These are phyloP conservation scores for Rugalucina vietnamica DNA, from an alignment of 2,888 invertebrate species.

Conservation along the genomic window DNA sequence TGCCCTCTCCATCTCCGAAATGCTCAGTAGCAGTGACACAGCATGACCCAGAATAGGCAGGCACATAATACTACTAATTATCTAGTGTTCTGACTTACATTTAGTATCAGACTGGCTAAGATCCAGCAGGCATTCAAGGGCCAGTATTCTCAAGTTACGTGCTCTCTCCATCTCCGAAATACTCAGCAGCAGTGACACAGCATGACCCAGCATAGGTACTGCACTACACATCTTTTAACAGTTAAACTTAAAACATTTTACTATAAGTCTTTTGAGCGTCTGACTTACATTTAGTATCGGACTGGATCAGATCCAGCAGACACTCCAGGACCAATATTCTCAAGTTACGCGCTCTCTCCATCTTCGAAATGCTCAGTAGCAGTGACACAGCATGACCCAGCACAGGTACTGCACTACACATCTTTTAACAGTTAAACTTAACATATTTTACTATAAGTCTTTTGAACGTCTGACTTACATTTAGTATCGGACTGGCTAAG, in stretches of 20 bases:
- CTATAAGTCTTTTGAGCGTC: too few relatives aligned
- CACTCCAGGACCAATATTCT: slow-evolving; percentile 73
- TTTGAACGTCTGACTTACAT: too few relatives aligned
- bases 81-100: slow-evolving; percentile 74
- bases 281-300: slow-evolving; percentile 73
- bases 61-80: too few relatives aligned
- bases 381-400: slow-evolving; percentile 78
- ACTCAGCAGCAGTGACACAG: slow-evolving; percentile 74
- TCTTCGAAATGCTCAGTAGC: slow-evolving; percentile 72
- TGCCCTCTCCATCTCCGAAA: slow-evolving; percentile 72
- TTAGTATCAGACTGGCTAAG: slow-evolving; percentile 72
- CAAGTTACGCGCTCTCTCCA: slow-evolving; percentile 70
- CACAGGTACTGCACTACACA: too few relatives aligned
- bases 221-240: too few relatives aligned
- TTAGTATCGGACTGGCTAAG: slow-evolving; percentile 72
- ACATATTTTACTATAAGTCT: too few relatives aligned
- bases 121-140: slow-evolving; percentile 73
- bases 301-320: slow-evolving; percentile 69
- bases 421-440: too few relatives aligned
- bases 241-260: too few relatives aligned
- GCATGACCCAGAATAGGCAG: slow-evolving; percentile 79
- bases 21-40: slow-evolving; percentile 73
- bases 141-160: slow-evolving; percentile 69
- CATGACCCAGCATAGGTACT: slow-evolving; percentile 78
- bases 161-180: slow-evolving; percentile 72